Conservation (phyloP, 1,140 invertebrate genomes). For the Panagrolaimus sp. region DNA sequence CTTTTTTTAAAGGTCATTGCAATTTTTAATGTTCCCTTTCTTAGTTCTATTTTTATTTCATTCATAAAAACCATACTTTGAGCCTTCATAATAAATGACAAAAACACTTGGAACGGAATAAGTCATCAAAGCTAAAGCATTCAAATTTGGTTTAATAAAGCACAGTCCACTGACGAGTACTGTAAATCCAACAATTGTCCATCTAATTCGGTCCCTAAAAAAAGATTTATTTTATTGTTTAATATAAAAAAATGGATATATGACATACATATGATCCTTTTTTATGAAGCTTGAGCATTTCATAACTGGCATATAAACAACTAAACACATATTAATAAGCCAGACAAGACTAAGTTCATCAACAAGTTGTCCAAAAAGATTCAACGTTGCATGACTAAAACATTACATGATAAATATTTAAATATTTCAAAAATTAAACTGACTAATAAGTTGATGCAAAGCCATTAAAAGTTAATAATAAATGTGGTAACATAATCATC, state of each 20-base stretch:
- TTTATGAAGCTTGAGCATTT: slow-evolving; percentile 41
- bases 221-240: not conserved
- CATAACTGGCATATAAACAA: slow-evolving; percentile 52
- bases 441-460: slow-evolving; percentile 53
- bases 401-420: no score
- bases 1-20: not conserved
- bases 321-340: slow-evolving; percentile 53
- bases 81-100: slow-evolving; percentile 52
- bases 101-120: slow-evolving; percentile 49
- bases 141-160: slow-evolving; percentile 56
- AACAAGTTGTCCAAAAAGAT: slow-evolving; percentile 57
- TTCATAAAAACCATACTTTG: slow-evolving; percentile 27
- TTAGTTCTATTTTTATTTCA: not conserved
- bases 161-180: slow-evolving; percentile 45
- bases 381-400: slow-evolving; percentile 48
- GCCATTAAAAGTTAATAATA: slow-evolving; percentile 54
- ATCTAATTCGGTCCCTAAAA: slow-evolving; percentile 41
- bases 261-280: not conserved
- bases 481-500: slow-evolving; percentile 45
- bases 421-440: no score
- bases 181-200: slow-evolving; percentile 43
- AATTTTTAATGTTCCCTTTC: not conserved
- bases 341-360: slow-evolving; percentile 52
- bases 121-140: slow-evolving; percentile 53
- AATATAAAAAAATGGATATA: not conserved